Evolutionary conservation across 2,888 invertebrate genomes (phyloP).

Genomic region (Anarsia innoxiella): DNA sequence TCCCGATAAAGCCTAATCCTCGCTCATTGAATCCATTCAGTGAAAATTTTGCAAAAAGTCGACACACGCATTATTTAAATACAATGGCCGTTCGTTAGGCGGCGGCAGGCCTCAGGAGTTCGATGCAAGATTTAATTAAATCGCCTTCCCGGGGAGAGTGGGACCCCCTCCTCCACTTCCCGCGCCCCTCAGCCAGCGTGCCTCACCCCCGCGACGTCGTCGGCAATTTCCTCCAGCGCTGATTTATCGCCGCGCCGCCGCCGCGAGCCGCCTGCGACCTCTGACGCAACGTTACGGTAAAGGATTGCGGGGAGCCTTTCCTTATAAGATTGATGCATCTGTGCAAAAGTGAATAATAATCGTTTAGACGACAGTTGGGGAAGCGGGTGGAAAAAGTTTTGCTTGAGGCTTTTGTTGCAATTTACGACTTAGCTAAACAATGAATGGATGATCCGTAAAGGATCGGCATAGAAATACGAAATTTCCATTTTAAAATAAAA

Average conservation of each 20-base stretch:
- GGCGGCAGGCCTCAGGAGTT: conserved; percentile 71
- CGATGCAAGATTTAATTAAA: conserved; percentile 79
- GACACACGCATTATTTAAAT: conserved; percentile 69
- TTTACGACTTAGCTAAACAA: no score
- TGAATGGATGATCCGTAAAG: no score
- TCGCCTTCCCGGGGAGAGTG: conserved; percentile 38
- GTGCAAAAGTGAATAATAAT: conserved; percentile 8
- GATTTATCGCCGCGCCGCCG: conserved; percentile 71
- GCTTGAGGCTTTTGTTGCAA: no score
- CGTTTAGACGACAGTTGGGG: background rate
- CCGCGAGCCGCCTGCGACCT: conserved; percentile 36
- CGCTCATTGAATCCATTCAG: no score
- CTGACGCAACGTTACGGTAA: conserved; percentile 34
- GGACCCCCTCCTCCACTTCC: conserved; percentile 17
- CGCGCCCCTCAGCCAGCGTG: conserved; percentile 21
- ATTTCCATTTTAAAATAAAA: no score
- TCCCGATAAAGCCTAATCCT: no score
- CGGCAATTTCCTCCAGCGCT: conserved; percentile 70
- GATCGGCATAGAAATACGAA: no score
- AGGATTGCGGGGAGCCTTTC: conserved; percentile 58
- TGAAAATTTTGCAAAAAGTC: conserved; percentile 67
- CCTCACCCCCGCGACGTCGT: conserved; percentile 33
- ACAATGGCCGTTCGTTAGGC: conserved; percentile 73
- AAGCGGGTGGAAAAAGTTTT: conserved; percentile 37
- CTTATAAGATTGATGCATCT: conserved; percentile 34